Base-by-base conservation (phyloP, 2,113 vertebrate species). In the Grus americana region DNA sequence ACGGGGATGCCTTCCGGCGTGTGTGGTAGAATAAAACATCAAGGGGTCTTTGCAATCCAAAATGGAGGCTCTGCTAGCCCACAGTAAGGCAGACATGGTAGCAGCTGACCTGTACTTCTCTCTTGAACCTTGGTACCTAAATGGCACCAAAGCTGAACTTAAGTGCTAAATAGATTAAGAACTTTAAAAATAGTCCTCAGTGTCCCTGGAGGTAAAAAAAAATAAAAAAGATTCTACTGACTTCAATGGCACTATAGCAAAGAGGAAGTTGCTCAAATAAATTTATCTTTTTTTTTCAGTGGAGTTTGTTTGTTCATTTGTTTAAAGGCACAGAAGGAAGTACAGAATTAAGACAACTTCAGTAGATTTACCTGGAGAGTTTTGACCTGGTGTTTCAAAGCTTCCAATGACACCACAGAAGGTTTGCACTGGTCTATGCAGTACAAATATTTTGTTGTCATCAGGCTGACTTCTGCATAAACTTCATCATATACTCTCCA, bases 321-420 rank as follows among this genome's bases (percentile, higher is more conserved):
- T 19, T 83, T 71, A 32, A 81, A 66, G 34, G 61, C 44, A 71
- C 1, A 52, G 49, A 65, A 74, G 23, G 29, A 91, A 87, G 46
- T 23, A 82, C 18, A 79, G 58, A 93, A 86, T 57, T n/a, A 85
- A 59, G 29, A 66, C 32, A 91, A 63, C 34, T 54, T 66, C 24
- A 59, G 29, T 6, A 61, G 27, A 91, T 34, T 95, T 97, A 99
- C 99, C 99, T 99, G 98, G 18, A 99, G 98, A 79, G 76, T 97
- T 47, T 97, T 88, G 36, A 98, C 95, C 44, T 97, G 97, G 4
- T 68, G 74, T 61, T 80, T 92, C 88, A 99, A 93, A 38, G 98
- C 97, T 83, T 97, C 96, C 92, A 98, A n/a, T 10, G 97, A 98
- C 52, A 98, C 59, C 42, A 68, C 88, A 36, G 97, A 85, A 88